Conservation (phyloP, 2,113 vertebrate species). For the Muntiacus reevesi region DNA sequence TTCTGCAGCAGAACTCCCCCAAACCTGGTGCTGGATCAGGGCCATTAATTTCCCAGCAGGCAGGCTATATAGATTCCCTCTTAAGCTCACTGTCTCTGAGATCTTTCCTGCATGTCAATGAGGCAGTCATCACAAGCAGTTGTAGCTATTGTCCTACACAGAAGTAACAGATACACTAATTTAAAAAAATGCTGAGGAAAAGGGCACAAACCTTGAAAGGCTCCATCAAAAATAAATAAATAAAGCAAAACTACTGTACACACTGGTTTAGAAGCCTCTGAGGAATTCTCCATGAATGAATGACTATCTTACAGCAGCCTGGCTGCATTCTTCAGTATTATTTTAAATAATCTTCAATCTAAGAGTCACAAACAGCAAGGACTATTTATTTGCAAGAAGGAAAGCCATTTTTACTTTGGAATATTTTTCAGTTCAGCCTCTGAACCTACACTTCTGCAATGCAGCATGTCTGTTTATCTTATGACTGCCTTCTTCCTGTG, state of each 20-base stretch:
- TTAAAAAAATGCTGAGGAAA: constrained; percentile 74
- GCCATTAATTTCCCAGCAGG: neutral
- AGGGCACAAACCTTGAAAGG: constrained; percentile 75
- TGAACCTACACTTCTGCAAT: neutral
- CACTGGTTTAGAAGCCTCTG: constrained; percentile 71
- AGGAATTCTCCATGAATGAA: constrained; percentile 52
- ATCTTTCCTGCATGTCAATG: constrained; percentile 70
- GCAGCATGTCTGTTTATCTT: neutral
- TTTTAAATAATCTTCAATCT: constrained; percentile 56
- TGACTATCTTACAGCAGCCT: constrained; percentile 66
- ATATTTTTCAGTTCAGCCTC: neutral
- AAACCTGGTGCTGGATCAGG: neutral
- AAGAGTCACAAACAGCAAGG: neutral
- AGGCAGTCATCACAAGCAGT: constrained; percentile 54
- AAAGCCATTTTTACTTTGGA: constrained; percentile 13
- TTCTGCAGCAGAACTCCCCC: neutral
- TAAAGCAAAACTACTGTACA: constrained; percentile 46
- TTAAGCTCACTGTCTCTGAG: neutral
- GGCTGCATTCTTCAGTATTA: constrained; percentile 56
- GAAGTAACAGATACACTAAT: constrained; percentile 75
- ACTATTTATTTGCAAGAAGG: neutral
- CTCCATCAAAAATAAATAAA: constrained; percentile 45
- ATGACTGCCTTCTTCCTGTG: neutral
- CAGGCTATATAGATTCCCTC: neutral
- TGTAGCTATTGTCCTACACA: constrained; percentile 58